Base-by-base conservation (phyloP, 2,113 vertebrate species). In the Phasianus colchicus region DNA sequence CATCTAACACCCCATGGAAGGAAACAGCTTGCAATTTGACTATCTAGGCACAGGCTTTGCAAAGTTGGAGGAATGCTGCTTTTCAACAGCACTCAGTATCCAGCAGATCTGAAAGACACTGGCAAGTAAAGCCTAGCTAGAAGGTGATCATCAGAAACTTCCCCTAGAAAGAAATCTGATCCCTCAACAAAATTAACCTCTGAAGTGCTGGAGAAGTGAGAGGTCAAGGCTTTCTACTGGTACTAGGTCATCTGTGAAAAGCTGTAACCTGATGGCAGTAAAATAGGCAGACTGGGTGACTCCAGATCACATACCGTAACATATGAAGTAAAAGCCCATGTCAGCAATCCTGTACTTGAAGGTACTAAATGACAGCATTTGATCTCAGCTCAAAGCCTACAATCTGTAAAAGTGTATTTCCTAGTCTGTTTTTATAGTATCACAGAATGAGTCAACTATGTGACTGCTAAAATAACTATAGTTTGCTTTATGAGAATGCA, bases 181-280 rank as follows among this genome's bases (percentile, higher is more conserved):
- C 97, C 97, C 91, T 96, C 94, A 90, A 96, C 85, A 93, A 94
- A 98, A 97, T 98, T 98, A 98, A 98, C 98, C 98, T 97, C 96
- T 96, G 80, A 97, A 97, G 97, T 96, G 97, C 98, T 89, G 96
- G 77, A 95, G 73, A 90, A 96, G 72, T 1, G 30, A 86, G 96
- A 96, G 97, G 97, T 98, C 96, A 97, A 89, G 89, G 57, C 94
- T 43, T 64, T 83, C 81, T 50, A 96, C 93, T 69, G 75, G 87
- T 91, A 93, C 78, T 86, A 79, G 96, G 96, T 97, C 96, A 97
- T 91, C 89, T 96, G 96, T 95, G 97, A 94, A 94, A 80, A 93
- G 96, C 92, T 97, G 92, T 22, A 60, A 60, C 36, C 67, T 48
- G 75, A 52, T 18, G 92, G 85, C 95, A 86, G 93, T 4, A 7